Evolutionary conservation across 1,140 invertebrate species (phyloP), one percentile per base, ranked within the genome.

Genomic region (Hylaeus volcanicus): DNA sequence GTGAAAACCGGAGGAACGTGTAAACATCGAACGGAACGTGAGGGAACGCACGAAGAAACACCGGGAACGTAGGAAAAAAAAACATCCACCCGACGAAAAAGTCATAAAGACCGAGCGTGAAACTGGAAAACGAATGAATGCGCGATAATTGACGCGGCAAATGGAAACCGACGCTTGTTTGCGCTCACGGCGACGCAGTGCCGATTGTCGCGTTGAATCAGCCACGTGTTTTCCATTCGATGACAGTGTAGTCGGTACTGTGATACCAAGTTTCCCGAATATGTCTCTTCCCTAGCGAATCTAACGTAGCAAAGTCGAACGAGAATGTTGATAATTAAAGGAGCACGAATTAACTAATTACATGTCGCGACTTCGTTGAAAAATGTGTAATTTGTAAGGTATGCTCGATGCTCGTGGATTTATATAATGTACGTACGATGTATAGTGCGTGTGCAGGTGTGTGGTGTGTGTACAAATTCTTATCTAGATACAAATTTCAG

Each of bases 141-240:
- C 48, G 37, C 58, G 75, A 70, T 63, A 70, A 70, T 69, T 61
- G 75, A 70, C 45, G 53, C 64, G 43, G 56, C 74, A 76, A 69
- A 76, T 65, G 72, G 53, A 66, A 74, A 79, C 60, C 71, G 41
- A 77, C 61, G 77, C 61, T 79, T 56, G 71, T 71, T 77, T 70
- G 74, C 53, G 43, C 26, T 48, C 26, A 2, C 45, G 51, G 11
- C n/a, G 48, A 39, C 15, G 51, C 51, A 8, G 14, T 11, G 14
- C 41, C 9, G 26, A 70, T 37, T 51, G 51, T 71, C 12, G 53
- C 51, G 51, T 71, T 37, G 58, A 58, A 68, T 51, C 65, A 68
- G 45, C 65, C 65, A 14, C 45, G 45, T 68, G n/a, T 51, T n/a
- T 37, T 37, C 45, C 45, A 8, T 48, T 43, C 37, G 60, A 63